Conservation (phyloP, 2,797 vertebrate genomes). For the Fratercula arctica region DNA sequence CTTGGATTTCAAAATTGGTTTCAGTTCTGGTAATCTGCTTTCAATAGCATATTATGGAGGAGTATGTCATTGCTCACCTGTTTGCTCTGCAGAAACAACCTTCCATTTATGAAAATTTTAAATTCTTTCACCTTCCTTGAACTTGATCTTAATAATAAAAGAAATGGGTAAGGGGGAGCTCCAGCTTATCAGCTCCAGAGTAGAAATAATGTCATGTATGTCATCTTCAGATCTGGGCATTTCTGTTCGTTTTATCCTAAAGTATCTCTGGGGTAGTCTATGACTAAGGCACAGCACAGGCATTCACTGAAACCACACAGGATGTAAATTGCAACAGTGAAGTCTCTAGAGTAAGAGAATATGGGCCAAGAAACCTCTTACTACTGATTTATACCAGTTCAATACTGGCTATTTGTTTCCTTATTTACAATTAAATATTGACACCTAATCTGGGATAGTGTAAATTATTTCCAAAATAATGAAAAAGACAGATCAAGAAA, state of each 20-base stretch:
- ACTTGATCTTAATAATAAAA: not conserved
- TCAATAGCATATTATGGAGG: not conserved
- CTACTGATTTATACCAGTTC: not conserved
- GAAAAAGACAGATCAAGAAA: not conserved
- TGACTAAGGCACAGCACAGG: not conserved
- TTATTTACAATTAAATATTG: not conserved
- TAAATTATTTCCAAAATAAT: not conserved
- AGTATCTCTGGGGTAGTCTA: not conserved
- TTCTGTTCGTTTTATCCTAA: not conserved
- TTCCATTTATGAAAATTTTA: not conserved
- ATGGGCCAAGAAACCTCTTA: not conserved
- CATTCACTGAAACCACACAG: not conserved
- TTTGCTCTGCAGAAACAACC: not conserved
- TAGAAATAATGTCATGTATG: not conserved
- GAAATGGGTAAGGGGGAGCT: not conserved
- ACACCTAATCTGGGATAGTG: not conserved
- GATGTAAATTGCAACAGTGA: not conserved
- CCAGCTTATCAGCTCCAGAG: not conserved
- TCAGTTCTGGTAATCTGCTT: not conserved
- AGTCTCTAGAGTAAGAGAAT: not conserved
- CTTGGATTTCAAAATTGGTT: not conserved
- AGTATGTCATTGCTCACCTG: fast-evolving
- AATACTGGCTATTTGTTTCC: not conserved
- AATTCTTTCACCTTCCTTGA: not conserved
- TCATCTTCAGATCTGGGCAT: not conserved